A percentile compares a stretch with the other conserved stretches of the same genome.
These are phyloP conservation scores for Saimiri boliviensis DNA, from an alignment of 2,113 vertebrate genomes.

Conservation along the genomic window DNA sequence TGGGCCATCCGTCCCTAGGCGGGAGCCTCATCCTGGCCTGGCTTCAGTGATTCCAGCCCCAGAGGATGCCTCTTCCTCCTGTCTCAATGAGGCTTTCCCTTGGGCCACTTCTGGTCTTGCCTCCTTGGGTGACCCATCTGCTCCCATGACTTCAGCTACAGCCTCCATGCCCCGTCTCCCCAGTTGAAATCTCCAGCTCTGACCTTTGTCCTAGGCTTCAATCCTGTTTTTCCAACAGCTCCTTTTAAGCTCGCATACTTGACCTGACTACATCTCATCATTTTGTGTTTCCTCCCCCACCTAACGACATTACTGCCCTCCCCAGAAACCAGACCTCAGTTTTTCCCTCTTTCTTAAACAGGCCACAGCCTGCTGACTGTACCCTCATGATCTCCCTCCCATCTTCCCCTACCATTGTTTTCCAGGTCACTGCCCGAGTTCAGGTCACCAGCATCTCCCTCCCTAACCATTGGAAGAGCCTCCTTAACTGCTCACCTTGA, in stretches of 20 bases:
- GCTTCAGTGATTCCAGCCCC: background rate
- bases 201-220: background rate
- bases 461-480: background rate
- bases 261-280: background rate
- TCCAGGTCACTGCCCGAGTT: background rate
- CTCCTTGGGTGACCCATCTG: background rate
- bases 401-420: background rate
- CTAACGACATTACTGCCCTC: background rate
- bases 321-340: background rate
- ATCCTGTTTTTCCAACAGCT: background rate
- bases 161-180: background rate
- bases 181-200: background rate
- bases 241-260: background rate
- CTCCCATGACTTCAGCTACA: background rate
- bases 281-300: background rate
- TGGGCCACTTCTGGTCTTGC: background rate
- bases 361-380: fast-evolving
- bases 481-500: background rate
- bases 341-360: background rate
- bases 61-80: background rate
- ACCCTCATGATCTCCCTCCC: too few species aligned
- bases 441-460: background rate
- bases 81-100: background rate
- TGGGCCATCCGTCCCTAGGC: too few species aligned
- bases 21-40: background rate